phyloP scores from a whole-genome alignment of 1,140 invertebrate species.

The Galleria mellonella region DNA sequence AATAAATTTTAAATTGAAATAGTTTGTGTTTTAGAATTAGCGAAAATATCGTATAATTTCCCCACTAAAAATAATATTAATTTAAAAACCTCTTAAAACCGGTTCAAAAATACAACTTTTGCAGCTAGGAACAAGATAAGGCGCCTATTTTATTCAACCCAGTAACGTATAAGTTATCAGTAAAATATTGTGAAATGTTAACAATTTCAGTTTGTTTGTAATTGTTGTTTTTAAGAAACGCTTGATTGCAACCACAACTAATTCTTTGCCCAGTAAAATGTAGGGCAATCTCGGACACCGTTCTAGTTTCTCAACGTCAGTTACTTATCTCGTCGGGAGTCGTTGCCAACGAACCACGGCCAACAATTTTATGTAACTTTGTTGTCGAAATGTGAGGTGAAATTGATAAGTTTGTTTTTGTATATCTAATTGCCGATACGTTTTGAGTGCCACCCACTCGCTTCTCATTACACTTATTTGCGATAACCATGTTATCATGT shows the following conservation, averaged over 20 bases:
- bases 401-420: conserved; percentile 42
- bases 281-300: conserved; percentile 53
- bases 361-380: conserved; percentile 61
- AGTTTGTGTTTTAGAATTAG: too few species aligned
- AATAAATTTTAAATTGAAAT: too few species aligned
- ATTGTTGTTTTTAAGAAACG: conserved; percentile 53
- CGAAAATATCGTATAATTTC: too few species aligned
- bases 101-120: too few species aligned
- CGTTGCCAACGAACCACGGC: conserved; percentile 48
- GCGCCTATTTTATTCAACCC: too few species aligned
- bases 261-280: conserved; percentile 43
- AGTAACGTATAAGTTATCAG: too few species aligned
- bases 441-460: too few species aligned
- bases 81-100: too few species aligned
- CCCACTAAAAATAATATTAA: too few species aligned
- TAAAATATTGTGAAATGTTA: conserved; percentile 35
- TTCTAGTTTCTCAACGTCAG: conserved; percentile 59
- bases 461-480: too few species aligned
- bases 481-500: too few species aligned
- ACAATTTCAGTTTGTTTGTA: conserved; percentile 42
- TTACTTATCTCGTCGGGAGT: conserved; percentile 50
- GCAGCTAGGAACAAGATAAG: too few species aligned
- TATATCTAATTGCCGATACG: conserved; percentile 6
- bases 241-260: conserved; percentile 54
- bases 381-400: conserved; percentile 55